These are phyloP conservation scores for Neosilurus hyrtlii DNA, from an alignment of 2,797 vertebrate species.

Conservation along the genomic window DNA sequence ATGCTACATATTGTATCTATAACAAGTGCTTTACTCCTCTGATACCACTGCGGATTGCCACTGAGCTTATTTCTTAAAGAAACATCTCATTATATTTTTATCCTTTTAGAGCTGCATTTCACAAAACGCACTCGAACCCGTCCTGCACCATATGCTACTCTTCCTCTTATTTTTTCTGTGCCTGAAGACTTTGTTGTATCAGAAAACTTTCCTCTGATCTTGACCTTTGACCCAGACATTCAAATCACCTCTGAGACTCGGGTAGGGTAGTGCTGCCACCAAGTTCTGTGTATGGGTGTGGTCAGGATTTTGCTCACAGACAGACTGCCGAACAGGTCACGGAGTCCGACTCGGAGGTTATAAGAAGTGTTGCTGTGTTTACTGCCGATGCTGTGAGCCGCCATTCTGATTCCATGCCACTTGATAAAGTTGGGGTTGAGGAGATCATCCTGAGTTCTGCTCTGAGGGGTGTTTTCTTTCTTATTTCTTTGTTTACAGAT, in stretches of 20 bases:
- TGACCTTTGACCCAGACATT: no score
- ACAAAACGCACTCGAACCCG: background rate
- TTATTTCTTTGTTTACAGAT: background rate
- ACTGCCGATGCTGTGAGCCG: background rate
- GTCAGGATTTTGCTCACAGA: no score
- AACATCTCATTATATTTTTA: background rate
- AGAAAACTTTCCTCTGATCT: no score
- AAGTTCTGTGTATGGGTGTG: no score
- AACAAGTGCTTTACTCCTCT: background rate
- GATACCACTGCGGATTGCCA: background rate
- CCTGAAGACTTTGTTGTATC: background rate
- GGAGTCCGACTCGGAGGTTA: no score
- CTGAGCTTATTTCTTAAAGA: background rate
- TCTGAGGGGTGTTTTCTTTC: no score
- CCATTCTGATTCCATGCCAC: background rate
- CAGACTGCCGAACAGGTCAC: no score
- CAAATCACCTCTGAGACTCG: no score
- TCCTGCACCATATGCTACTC: background rate
- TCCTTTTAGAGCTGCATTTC: background rate
- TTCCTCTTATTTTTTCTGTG: background rate
- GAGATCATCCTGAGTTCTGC: background rate
- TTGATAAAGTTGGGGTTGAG: background rate
- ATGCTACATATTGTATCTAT: no score
- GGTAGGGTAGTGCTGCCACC: no score
- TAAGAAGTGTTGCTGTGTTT: no score